Evolutionary conservation across 2,888 invertebrate species (phyloP), one percentile per base, ranked within the genome.

Genomic region (Fabriciana adippe): DNA sequence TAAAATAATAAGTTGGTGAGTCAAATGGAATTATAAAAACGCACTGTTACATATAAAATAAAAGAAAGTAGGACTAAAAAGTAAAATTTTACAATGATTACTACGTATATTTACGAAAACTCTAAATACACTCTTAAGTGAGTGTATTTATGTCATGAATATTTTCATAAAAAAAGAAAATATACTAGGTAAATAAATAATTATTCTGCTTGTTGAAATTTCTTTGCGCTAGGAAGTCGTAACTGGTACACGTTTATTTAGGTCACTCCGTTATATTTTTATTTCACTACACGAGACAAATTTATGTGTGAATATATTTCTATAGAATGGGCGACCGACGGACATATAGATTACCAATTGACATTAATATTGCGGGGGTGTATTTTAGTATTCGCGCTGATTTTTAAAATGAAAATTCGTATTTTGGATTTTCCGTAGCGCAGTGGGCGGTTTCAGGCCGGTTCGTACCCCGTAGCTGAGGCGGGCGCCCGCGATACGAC

Each of bases 401-500:
- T 60, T 70, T 63, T 66, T 64, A 51, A 41, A 55, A 68, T 64
- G 70, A 57, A 84, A 85, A 84, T 77, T 83, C 85, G 87, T 86
- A 87, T 88, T 82, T 79, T 75, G 73, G 79, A 83, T 85, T 86
- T 80, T 78, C 80, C 86, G 89, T 89, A 90, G 89, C 84, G 79
- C 80, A 76, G 80, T 84, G 89, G 89, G 89, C 88, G 89, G 89
- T 81, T 80, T 83, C 78, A 81, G 81, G 77, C 76, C 83, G 60
- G 86, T 88, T 86, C 87, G 80, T 79, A 76, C 77, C 78, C 78
- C 85, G 84, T 85, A 85, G 87, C 80, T 65, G 72, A 78, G 76
- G 77, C 74, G 75, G 75, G 75, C 75, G 78, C 75, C 76, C 75
- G 75, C 76, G 76, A 73, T 76, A 73, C 68, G 71, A 74, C 78